phyloP scores from a whole-genome alignment of 53 echinoderm and acorn worm genomes.

The Astropecten irregularis region DNA sequence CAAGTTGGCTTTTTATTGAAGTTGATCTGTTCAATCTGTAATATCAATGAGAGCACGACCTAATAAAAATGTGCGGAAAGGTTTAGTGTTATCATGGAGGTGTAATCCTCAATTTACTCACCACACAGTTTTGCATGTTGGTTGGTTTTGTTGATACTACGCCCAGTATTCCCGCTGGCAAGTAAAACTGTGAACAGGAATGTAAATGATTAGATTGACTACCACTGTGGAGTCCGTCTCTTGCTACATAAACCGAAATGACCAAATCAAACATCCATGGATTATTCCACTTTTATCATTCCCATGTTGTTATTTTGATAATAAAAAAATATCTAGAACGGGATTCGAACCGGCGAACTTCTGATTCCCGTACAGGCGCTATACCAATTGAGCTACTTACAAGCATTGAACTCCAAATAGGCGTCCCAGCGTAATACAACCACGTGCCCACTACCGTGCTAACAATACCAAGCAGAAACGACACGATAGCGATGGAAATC shows the following conservation, averaged over 20 bases:
- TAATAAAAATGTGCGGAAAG: too few relatives aligned
- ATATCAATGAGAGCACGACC: too few relatives aligned
- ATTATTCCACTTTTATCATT: neutral
- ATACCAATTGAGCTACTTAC: neutral
- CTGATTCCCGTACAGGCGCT: too few relatives aligned
- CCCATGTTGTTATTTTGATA: neutral
- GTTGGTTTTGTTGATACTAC: conserved; percentile 7
- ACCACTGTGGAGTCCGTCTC: neutral
- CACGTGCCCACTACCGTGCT: neutral
- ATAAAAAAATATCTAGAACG: neutral
- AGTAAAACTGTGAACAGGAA: neutral
- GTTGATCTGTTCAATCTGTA: too few relatives aligned
- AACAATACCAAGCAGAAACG: neutral
- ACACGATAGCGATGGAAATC: neutral
- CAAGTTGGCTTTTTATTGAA: too few relatives aligned
- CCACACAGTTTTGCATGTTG: conserved; percentile 16
- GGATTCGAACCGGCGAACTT: too few relatives aligned
- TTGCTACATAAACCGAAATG: neutral
- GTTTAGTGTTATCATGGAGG: neutral
- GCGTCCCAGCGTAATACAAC: neutral
- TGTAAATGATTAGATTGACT: neutral
- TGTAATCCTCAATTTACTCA: neutral
- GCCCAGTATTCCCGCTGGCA: conserved; percentile 9
- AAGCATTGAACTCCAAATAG: neutral
- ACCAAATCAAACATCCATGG: neutral